phyloP scores from a whole-genome alignment of 2,113 vertebrate genomes.

The Axis porcinus region DNA sequence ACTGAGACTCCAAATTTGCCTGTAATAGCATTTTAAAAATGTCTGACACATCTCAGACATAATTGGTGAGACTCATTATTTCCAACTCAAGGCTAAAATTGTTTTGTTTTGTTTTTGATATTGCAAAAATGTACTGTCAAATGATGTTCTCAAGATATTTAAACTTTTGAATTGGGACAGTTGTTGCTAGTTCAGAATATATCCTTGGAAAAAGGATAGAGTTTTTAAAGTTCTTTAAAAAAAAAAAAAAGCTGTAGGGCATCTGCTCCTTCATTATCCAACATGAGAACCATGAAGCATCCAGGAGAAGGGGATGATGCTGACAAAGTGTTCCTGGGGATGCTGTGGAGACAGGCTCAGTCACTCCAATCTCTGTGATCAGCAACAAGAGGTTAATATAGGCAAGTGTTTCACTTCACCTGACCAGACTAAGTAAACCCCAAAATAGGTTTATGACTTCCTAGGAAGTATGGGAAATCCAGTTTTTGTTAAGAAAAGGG shows the following conservation, averaged over 20 bases:
- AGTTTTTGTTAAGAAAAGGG: not conserved
- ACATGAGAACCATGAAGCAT: not conserved
- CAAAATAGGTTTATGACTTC: not conserved
- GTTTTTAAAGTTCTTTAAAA: not conserved
- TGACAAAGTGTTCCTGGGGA: not conserved
- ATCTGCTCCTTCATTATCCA: not conserved
- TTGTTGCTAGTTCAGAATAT: not conserved
- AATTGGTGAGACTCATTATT: not conserved
- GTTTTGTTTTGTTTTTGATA: not conserved
- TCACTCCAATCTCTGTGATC: not conserved
- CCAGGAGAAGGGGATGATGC: not conserved
- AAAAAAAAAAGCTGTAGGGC: not conserved
- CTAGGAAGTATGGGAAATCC: not conserved
- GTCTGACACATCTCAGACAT: not conserved
- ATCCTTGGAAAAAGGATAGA: not conserved
- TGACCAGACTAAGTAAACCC: not conserved
- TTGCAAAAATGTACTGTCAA: not conserved
- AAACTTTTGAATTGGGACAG: not conserved
- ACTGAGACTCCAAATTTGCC: not conserved
- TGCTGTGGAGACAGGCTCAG: not conserved
- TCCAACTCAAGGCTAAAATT: not conserved
- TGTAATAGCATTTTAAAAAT: not conserved
- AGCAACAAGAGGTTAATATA: not conserved
- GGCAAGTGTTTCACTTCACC: not conserved
- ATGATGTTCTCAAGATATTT: not conserved